Percentiles rank a stretch among this genome's conserved stretches.
phyloP scores from a whole-genome alignment of 2,113 vertebrate genomes.

The Phaethornis superciliosus region DNA sequence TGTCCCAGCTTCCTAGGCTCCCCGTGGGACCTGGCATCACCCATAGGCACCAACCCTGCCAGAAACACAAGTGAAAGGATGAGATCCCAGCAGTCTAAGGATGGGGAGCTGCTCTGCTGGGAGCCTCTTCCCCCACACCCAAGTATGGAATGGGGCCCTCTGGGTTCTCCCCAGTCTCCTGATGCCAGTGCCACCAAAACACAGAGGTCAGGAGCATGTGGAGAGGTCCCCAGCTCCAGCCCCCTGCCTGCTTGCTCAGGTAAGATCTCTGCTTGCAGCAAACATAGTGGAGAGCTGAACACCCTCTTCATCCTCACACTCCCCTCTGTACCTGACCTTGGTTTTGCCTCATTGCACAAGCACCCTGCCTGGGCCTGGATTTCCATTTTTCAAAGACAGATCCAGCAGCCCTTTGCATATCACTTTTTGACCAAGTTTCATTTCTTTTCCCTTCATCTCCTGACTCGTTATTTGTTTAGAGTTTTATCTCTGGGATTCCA shows the following conservation, averaged over 20 bases:
- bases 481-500: conserved; percentile 65
- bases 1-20: background rate
- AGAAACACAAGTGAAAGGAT: background rate
- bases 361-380: rapidly evolving
- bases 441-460: conserved; percentile 26
- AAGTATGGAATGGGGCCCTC: background rate
- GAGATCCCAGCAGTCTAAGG: rapidly evolving
- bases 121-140: background rate
- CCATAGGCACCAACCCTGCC: background rate
- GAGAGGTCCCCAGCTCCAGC: too few species aligned
- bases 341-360: background rate
- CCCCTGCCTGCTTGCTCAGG: rapidly evolving
- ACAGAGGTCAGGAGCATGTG: background rate
- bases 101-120: background rate
- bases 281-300: background rate
- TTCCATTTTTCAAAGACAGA: background rate
- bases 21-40: background rate
- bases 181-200: rapidly evolving
- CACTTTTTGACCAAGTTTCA: conserved; percentile 31
- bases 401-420: background rate
- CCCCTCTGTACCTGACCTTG: background rate
- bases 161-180: background rate
- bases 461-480: conserved; percentile 57
- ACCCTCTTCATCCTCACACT: background rate
- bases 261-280: background rate